phyloP scores from a whole-genome alignment of 2,797 vertebrate genomes.

The Sciaenops ocellatus region DNA sequence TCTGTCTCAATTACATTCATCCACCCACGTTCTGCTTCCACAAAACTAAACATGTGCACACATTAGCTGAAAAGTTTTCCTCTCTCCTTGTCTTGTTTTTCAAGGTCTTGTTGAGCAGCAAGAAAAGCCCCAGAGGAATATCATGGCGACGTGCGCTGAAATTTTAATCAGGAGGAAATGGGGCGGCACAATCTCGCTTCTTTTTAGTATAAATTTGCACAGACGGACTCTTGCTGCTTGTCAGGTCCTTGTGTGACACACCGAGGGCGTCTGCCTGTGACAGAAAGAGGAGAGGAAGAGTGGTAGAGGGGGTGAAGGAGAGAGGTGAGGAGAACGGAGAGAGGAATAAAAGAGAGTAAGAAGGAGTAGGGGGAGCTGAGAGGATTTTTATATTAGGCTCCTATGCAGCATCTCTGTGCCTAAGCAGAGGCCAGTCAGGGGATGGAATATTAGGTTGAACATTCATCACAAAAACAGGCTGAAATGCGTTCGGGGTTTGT shows the following conservation, averaged over 20 bases:
- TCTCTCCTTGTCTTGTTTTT: slow-evolving; percentile 77
- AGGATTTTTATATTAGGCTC: slow-evolving; percentile 17
- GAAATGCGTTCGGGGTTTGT: slow-evolving; percentile 7
- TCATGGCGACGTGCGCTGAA: slow-evolving; percentile 63
- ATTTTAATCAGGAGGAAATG: slow-evolving; percentile 80
- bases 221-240: slow-evolving; percentile 69
- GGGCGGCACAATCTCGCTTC: slow-evolving; percentile 66
- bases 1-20: slow-evolving; percentile 55
- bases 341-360: background rate
- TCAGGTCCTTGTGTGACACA: slow-evolving; percentile 62
- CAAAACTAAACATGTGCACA: slow-evolving; percentile 65
- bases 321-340: background rate
- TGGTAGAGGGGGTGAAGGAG: background rate
- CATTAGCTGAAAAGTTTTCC: slow-evolving; percentile 63
- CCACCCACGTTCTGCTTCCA: slow-evolving; percentile 49
- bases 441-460: slow-evolving; percentile 18
- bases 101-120: slow-evolving; percentile 76
- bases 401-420: background rate
- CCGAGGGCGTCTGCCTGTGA: slow-evolving; percentile 48
- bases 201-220: slow-evolving; percentile 68
- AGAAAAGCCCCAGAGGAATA: slow-evolving; percentile 75
- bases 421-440: background rate
- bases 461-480: slow-evolving; percentile 24
- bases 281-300: slow-evolving; percentile 9
- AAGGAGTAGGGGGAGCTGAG: background rate